Percentiles rank a stretch among this genome's conserved stretches.
phyloP scores from a whole-genome alignment of 2,113 vertebrate species.

The Leptodactylus fuscus region DNA sequence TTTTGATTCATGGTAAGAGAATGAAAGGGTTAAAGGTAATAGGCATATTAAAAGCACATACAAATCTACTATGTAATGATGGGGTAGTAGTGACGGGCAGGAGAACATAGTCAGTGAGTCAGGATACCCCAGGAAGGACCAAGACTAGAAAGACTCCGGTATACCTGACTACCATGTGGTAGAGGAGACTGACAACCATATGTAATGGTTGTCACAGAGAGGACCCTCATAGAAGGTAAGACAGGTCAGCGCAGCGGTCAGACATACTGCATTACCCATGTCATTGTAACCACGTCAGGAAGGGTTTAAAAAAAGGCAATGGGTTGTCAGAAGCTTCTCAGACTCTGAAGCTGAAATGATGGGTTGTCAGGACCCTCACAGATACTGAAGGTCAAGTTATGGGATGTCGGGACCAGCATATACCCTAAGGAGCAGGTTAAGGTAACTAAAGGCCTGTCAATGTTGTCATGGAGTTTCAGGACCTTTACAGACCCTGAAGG shows the following conservation, averaged over 20 bases:
- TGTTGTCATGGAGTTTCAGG: no score
- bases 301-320: neutral
- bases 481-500: no score
- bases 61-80: neutral
- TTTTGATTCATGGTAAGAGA: neutral
- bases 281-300: neutral
- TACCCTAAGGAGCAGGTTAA: no score
- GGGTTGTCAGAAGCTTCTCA: neutral
- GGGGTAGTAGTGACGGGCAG: neutral
- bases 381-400: neutral
- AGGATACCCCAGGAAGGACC: neutral
- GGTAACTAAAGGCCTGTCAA: no score
- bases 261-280: neutral
- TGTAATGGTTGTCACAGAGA: neutral
- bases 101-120: neutral
- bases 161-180: neutral
- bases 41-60: slow-evolving; percentile 33
- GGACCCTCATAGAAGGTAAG: neutral
- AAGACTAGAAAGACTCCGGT: neutral
- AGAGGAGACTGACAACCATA: neutral
- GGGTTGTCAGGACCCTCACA: neutral
- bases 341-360: no score
- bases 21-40: neutral
- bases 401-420: neutral
- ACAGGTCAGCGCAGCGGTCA: neutral